Conservation (phyloP, 1,140 invertebrate species). For the Papilio polytes region DNA sequence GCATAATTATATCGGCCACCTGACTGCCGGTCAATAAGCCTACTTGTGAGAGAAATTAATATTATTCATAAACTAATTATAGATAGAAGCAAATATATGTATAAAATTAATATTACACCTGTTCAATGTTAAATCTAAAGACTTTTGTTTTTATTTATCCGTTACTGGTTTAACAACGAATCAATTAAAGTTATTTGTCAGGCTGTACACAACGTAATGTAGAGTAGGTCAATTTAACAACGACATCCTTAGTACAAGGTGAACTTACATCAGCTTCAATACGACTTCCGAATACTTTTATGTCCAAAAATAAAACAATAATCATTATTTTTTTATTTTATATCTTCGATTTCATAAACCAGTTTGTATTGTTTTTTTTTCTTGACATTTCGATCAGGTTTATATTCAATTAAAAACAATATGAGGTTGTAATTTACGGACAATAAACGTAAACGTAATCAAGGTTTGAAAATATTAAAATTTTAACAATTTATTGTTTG, state of each 20-base stretch:
- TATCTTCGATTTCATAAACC: conserved; percentile 2
- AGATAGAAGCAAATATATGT: too few species aligned
- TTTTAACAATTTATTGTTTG: neutral
- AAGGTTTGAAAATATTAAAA: neutral
- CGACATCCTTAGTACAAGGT: conserved; percentile 7
- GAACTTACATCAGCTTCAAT: neutral
- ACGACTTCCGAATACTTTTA: conserved; percentile 15
- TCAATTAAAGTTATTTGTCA: neutral
- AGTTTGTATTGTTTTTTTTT: neutral
- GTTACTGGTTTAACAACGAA: neutral
- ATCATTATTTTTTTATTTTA: neutral
- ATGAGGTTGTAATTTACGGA: neutral
- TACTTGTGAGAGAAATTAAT: too few species aligned
- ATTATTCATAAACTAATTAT: too few species aligned
- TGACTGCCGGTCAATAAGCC: too few species aligned
- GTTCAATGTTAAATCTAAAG: too few species aligned
- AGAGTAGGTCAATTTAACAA: neutral
- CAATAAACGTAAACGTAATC: neutral
- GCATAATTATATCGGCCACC: too few species aligned
- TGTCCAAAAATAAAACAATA: neutral
- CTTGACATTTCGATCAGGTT: neutral
- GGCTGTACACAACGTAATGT: neutral
- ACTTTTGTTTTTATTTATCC: neutral
- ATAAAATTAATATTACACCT: too few species aligned
- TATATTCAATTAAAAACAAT: neutral